These are phyloP conservation scores for Eulemur rufifrons DNA, from an alignment of 2,113 vertebrate genomes.

Conservation along the genomic window DNA sequence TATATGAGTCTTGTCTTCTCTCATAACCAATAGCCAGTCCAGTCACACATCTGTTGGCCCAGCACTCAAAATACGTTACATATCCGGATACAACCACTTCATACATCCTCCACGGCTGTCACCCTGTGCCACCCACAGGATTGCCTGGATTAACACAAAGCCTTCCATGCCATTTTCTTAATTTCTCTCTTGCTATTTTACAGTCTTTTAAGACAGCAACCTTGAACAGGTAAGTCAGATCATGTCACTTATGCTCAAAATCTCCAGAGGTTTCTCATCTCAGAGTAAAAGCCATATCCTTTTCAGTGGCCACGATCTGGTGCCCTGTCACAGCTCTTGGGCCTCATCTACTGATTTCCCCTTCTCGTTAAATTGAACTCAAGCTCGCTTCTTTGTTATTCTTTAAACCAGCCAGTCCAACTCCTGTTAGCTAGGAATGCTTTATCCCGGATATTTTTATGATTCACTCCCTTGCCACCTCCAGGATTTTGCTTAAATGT, in stretches of 20 bases:
- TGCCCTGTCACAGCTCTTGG: neutral
- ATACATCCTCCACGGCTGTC: neutral
- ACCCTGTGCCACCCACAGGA: neutral
- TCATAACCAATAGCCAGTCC: neutral
- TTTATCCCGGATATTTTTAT: neutral
- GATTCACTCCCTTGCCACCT: neutral
- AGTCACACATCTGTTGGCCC: neutral
- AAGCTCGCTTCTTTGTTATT: neutral
- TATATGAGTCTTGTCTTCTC: neutral
- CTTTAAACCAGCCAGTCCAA: neutral
- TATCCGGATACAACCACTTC: neutral
- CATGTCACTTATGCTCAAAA: neutral
- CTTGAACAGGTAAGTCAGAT: constrained; percentile 6
- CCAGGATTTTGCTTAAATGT: neutral
- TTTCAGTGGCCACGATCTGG: neutral
- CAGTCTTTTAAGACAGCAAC: neutral
- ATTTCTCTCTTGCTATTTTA: neutral
- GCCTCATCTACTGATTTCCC: no score
- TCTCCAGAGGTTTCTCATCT: neutral
- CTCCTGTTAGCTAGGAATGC: neutral
- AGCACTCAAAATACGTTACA: neutral
- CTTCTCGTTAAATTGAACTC: neutral
- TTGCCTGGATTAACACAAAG: neutral
- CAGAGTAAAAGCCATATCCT: neutral
- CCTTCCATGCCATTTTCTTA: neutral